These are phyloP conservation scores for Apteryx owenii DNA, from an alignment of 2,113 vertebrate species.

Conservation along the genomic window DNA sequence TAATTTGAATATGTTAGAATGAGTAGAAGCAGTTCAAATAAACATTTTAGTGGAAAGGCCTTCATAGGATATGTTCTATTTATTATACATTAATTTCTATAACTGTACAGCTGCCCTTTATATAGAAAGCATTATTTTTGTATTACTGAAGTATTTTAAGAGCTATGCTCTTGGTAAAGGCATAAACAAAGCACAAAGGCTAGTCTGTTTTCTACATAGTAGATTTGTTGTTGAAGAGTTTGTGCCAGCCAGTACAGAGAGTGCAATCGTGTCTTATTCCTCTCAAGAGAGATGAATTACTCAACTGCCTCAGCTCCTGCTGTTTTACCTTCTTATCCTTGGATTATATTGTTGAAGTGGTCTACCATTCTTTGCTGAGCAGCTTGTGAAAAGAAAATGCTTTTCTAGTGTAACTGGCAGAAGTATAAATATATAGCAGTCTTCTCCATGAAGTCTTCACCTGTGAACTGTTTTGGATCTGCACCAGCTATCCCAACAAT, in stretches of 20 bases:
- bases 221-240: slow-evolving; percentile 69
- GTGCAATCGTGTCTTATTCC: slow-evolving; percentile 63
- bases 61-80: background rate
- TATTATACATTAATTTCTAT: background rate
- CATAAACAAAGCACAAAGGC: slow-evolving; percentile 72
- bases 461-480: background rate
- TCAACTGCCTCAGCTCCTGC: slow-evolving; percentile 53
- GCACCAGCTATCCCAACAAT: background rate
- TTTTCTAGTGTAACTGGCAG: background rate
- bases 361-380: background rate
- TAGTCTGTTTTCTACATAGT: slow-evolving; percentile 73
- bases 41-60: background rate
- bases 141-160: slow-evolving; percentile 66
- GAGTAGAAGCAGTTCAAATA: background rate
- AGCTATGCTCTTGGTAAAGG: slow-evolving; percentile 32
- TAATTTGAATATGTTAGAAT: background rate
- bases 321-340: slow-evolving; percentile 52
- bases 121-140: slow-evolving; percentile 45
- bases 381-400: background rate
- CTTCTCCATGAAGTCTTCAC: background rate
- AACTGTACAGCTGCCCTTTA: background rate
- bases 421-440: background rate
- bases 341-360: slow-evolving; percentile 58
- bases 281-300: slow-evolving; percentile 71
- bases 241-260: slow-evolving; percentile 79